Percentiles rank a stretch among this genome's conserved stretches.
Conservation (phyloP, 2,888 invertebrate species). For the Limnephilus marmoratus region DNA sequence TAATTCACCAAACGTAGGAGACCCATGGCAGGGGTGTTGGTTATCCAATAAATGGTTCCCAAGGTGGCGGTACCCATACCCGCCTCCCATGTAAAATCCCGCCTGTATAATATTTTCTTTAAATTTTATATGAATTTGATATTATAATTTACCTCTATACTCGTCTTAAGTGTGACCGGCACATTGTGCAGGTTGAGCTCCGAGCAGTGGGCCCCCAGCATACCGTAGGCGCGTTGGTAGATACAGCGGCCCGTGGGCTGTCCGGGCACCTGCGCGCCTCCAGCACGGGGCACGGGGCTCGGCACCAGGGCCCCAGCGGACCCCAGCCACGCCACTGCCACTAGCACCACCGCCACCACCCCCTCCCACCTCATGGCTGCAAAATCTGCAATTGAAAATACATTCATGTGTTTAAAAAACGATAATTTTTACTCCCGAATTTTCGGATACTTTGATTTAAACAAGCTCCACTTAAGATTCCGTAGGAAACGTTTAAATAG, state of each 20-base stretch:
- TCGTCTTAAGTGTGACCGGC: constrained; percentile 74
- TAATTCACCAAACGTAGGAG: too few relatives aligned
- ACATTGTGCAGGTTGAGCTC: constrained; percentile 74
- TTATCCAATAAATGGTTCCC: too few relatives aligned
- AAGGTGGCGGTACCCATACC: too few relatives aligned
- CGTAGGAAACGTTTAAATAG: too few relatives aligned
- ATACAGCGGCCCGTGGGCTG: constrained; percentile 72
- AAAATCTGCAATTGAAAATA: not conserved
- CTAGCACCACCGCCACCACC: constrained; percentile 17
- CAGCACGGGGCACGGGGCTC: not conserved
- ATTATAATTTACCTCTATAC: constrained; percentile 75
- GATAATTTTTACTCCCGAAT: too few relatives aligned
- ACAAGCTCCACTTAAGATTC: too few relatives aligned
- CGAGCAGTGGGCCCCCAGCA: constrained; percentile 78
- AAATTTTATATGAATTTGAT: not conserved
- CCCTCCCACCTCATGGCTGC: constrained; percentile 48
- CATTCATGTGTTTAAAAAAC: too few relatives aligned
- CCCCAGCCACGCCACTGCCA: constrained; percentile 16
- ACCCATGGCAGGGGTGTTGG: too few relatives aligned
- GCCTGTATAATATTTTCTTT: too few relatives aligned
- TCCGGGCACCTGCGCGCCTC: not conserved
- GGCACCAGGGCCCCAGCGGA: constrained; percentile 49
- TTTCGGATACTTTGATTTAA: too few relatives aligned
- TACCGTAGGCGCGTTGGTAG: constrained; percentile 75
- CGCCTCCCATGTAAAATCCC: too few relatives aligned